Conservation (phyloP, 1,140 invertebrate species). For the Papilio polyxenes region DNA sequence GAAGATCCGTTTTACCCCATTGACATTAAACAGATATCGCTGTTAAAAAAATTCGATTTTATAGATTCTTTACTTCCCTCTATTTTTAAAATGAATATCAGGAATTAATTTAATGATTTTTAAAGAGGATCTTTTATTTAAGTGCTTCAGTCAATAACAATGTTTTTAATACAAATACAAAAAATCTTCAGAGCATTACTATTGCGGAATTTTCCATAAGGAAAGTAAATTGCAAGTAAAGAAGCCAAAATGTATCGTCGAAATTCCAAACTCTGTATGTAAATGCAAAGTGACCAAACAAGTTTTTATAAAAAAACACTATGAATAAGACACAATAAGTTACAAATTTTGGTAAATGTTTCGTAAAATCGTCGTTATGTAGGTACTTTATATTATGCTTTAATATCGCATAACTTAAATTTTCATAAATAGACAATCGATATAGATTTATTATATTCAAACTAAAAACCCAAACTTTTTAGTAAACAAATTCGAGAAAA, state of each 20-base stretch:
- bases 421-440: too few relatives aligned
- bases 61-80: too few relatives aligned
- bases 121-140: too few relatives aligned
- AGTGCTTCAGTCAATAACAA: neutral
- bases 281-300: neutral
- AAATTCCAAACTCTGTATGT: neutral
- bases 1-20: neutral
- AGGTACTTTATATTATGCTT: too few relatives aligned
- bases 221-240: neutral
- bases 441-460: too few relatives aligned
- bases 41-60: too few relatives aligned
- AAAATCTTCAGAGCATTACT: neutral
- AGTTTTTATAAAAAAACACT: neutral
- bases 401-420: too few relatives aligned
- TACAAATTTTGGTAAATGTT: neutral
- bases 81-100: neutral
- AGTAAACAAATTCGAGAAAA: neutral
- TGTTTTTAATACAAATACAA: neutral
- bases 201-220: neutral
- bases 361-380: too few relatives aligned
- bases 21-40: neutral
- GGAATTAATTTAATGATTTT: neutral
- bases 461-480: too few relatives aligned
- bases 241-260: neutral
- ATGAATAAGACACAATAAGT: neutral